Percentiles rank a stretch among this genome's conserved stretches.
Evolutionary conservation across 2,797 vertebrate genomes (phyloP).

Genomic region (Parauchenoglanis punctatus): DNA sequence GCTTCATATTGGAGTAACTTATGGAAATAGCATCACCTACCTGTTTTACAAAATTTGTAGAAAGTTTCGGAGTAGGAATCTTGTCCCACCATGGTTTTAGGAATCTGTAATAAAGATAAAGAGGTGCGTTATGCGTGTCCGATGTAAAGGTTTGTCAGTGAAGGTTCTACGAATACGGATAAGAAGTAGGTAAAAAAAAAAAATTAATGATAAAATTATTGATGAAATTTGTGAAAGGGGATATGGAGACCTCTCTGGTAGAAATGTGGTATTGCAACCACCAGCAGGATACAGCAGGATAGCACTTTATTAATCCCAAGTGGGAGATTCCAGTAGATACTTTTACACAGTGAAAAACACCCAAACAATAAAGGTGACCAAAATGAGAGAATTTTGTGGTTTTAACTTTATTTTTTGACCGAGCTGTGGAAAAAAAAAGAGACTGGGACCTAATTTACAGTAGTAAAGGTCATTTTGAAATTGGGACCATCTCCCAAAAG

Average conservation of each 20-base stretch:
- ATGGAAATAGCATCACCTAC: neutral
- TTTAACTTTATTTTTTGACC: neutral
- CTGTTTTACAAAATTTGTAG: neutral
- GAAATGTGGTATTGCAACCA: neutral
- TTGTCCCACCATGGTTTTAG: slow-evolving; percentile 57
- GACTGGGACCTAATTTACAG: neutral
- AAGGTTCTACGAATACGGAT: neutral
- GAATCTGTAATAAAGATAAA: slow-evolving; percentile 43
- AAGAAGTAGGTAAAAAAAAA: neutral
- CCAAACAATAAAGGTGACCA: neutral
- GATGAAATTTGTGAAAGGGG: neutral
- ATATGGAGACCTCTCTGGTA: neutral
- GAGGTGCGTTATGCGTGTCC: neutral
- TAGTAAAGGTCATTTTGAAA: neutral
- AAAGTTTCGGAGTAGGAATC: slow-evolving; percentile 43
- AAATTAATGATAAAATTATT: neutral
- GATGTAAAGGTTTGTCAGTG: neutral
- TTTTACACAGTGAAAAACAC: neutral
- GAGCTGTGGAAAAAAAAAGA: neutral
- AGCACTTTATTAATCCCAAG: neutral
- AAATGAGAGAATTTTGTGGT: neutral
- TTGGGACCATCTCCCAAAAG: neutral
- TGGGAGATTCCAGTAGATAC: neutral
- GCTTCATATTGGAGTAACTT: neutral
- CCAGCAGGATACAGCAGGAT: too few relatives aligned